Conservation (phyloP, 2,888 invertebrate species). For the Pseudeuparius sepicola region DNA sequence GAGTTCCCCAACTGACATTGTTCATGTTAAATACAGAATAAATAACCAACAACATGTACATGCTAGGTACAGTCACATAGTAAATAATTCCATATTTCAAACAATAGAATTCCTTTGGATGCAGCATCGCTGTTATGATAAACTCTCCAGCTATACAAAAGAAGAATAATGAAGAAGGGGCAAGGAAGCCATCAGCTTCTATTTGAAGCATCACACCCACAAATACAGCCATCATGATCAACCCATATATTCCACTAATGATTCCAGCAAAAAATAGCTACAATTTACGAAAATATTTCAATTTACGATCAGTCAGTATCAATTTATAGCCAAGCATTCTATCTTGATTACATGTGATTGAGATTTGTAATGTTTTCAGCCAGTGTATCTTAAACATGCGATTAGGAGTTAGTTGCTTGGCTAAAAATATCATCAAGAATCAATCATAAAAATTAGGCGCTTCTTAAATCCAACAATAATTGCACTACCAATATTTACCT, state of each 20-base stretch:
- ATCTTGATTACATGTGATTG: too few species aligned
- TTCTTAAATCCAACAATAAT: too few species aligned
- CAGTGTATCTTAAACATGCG: too few species aligned
- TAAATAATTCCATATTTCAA: constrained; percentile 70
- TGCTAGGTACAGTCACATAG: constrained; percentile 86
- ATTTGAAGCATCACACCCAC: constrained; percentile 73
- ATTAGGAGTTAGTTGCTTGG: too few species aligned
- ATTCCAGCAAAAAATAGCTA: constrained; percentile 63
- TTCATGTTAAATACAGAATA: constrained; percentile 90
- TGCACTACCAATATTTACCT: constrained; percentile 54
- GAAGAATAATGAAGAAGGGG: constrained; percentile 79
- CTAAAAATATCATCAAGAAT: too few species aligned
- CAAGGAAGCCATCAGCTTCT: constrained; percentile 64
- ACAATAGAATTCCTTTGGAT: constrained; percentile 70
- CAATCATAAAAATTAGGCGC: too few species aligned
- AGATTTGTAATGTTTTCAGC: too few species aligned
- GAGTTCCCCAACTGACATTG: constrained; percentile 89
- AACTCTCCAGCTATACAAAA: constrained; percentile 47
- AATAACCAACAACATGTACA: constrained; percentile 86
- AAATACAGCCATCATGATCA: constrained; percentile 81
- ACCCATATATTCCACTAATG: constrained; percentile 67
- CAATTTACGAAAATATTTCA: too few species aligned
- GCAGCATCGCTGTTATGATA: constrained; percentile 55
- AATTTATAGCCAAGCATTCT: too few species aligned
- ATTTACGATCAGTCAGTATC: too few species aligned